A percentile compares a stretch with the other conserved stretches of the same genome.
These are phyloP conservation scores for Gallinago jamesoni DNA, from an alignment of 2,113 vertebrate species.

Conservation along the genomic window DNA sequence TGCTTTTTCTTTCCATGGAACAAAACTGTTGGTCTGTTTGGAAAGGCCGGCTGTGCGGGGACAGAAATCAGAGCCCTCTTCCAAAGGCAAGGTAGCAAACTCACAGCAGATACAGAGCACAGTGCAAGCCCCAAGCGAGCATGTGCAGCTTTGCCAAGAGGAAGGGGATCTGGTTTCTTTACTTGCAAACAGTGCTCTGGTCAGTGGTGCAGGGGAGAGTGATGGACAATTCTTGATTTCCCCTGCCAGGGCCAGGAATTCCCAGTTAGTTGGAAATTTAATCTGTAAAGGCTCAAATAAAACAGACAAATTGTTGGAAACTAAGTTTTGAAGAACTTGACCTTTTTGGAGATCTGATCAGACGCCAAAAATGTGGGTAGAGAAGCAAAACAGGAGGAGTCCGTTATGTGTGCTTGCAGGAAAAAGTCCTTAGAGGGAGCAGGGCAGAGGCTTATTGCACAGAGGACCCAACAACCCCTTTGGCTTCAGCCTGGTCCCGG, in stretches of 20 bases:
- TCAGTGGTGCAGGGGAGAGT: neutral
- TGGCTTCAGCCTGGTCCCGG: neutral
- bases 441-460: neutral
- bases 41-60: neutral
- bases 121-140: neutral
- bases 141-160: neutral
- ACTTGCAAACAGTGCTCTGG: neutral
- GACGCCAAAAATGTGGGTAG: slow-evolving; percentile 29
- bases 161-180: neutral
- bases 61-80: neutral
- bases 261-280: slow-evolving; percentile 23
- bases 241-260: slow-evolving; percentile 34
- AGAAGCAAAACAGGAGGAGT: slow-evolving; percentile 31
- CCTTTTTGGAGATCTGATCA: slow-evolving; percentile 37
- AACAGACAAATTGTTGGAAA: slow-evolving; percentile 42
- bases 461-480: neutral
- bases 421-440: neutral
- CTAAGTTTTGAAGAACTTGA: slow-evolving; percentile 12
- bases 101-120: neutral
- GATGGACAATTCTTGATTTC: neutral
- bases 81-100: slow-evolving; percentile 44
- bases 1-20: slow-evolving; percentile 51
- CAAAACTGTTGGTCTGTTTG: slow-evolving; percentile 1
- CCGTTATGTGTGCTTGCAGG: neutral
- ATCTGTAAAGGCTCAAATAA: slow-evolving; percentile 24